Percentiles rank a stretch among this genome's conserved stretches.
These are phyloP conservation scores for Oscheius myriophilus DNA, from an alignment of 2,888 invertebrate genomes.

Conservation along the genomic window DNA sequence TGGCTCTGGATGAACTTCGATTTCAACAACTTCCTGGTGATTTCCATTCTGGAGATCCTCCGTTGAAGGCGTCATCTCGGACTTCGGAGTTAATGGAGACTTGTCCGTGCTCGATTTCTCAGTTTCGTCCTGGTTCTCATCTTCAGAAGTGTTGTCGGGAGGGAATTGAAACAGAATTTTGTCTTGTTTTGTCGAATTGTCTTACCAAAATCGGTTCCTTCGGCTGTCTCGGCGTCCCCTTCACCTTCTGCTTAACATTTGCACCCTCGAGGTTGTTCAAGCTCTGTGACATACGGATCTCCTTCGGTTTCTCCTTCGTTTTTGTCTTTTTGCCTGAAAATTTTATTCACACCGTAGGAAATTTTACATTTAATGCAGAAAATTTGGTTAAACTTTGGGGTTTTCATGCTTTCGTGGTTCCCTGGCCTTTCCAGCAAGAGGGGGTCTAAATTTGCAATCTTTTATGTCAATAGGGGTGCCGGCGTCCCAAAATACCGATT, in stretches of 20 bases:
- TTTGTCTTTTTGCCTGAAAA: neutral
- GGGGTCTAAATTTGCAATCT: too few species aligned
- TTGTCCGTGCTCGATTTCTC: neutral
- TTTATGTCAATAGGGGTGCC: too few species aligned
- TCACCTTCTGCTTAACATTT: neutral
- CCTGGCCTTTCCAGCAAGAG: too few species aligned
- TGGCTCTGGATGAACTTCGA: conserved; percentile 1
- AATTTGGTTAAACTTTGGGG: too few species aligned
- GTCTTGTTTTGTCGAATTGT: neutral
- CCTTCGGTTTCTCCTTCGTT: conserved; percentile 4
- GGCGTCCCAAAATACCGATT: too few species aligned
- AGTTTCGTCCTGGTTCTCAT: neutral
- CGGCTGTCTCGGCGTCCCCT: conserved; percentile 8
- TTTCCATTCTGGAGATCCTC: neutral
- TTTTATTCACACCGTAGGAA: too few species aligned
- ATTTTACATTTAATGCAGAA: too few species aligned
- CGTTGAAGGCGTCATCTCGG: neutral
- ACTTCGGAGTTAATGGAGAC: neutral
- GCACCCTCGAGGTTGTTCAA: conserved; percentile 12
- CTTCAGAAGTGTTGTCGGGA: conserved; percentile 12
- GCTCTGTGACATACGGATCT: conserved; percentile 18
- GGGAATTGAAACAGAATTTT: neutral
- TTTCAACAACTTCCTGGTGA: conserved; percentile 28
- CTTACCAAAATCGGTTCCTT: neutral
- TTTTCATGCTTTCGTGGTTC: too few species aligned